Evolutionary conservation across 2,113 vertebrate genomes (phyloP).

Genomic region (Casuarius casuarius): DNA sequence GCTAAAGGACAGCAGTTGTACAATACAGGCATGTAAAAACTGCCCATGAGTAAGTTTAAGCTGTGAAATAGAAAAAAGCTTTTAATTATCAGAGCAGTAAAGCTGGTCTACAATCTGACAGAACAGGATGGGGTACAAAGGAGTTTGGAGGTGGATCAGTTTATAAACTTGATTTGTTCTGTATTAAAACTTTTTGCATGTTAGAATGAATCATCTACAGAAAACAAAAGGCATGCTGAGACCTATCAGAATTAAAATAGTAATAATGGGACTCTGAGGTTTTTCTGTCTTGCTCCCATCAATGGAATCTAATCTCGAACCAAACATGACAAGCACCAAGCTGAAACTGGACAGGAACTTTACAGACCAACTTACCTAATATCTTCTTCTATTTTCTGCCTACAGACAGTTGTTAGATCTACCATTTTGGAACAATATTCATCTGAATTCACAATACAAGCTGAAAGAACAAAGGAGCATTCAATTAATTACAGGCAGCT

Average conservation of each 20-base stretch:
- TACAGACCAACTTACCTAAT: conserved; percentile 77
- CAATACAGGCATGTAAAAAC: not conserved
- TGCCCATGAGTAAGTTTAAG: not conserved
- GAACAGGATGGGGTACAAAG: not conserved
- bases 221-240: not conserved
- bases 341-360: not conserved
- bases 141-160: not conserved
- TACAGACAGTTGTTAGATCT: conserved; percentile 75
- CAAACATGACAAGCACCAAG: not conserved
- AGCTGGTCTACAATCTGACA: not conserved
- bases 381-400: conserved; percentile 79
- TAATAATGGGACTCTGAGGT: not conserved
- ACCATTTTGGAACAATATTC: conserved; percentile 81
- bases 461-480: conserved; percentile 32
- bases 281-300: not conserved
- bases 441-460: conserved; percentile 67
- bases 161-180: not conserved
- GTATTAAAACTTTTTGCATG: not conserved
- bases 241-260: not conserved
- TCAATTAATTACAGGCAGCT: not conserved
- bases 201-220: not conserved
- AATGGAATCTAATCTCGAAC: not conserved
- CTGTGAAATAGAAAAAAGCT: not conserved
- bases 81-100: not conserved
- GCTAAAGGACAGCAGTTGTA: not conserved